Evolutionary conservation across 2,888 invertebrate species (phyloP).

Genomic region (Stenotaenia linearis): DNA sequence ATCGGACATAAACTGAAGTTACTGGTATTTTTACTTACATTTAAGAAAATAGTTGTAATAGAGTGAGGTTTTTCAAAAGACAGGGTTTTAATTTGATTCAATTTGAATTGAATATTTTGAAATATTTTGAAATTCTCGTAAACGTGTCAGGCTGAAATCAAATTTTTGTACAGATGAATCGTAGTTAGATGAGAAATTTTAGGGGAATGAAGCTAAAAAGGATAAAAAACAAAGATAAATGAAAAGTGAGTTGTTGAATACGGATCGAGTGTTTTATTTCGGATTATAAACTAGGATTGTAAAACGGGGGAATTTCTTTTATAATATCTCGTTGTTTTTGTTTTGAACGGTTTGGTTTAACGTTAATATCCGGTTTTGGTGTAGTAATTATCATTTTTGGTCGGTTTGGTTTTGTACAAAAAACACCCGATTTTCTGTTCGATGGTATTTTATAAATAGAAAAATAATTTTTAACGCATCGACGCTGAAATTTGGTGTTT

Average conservation of each 20-base stretch:
- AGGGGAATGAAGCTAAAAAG: background rate
- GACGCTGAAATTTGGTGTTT: background rate
- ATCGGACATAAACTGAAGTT: background rate
- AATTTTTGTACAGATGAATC: slow-evolving; percentile 19
- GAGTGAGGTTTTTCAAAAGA: background rate
- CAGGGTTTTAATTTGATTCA: background rate
- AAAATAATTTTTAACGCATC: background rate
- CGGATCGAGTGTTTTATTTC: slow-evolving; percentile 9
- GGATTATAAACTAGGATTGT: background rate
- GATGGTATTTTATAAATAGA: background rate
- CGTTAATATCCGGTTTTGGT: background rate
- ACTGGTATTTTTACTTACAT: background rate
- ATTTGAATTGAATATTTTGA: background rate
- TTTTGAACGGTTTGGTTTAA: background rate
- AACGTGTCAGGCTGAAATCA: slow-evolving; percentile 17
- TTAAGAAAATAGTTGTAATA: background rate
- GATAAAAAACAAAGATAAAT: background rate
- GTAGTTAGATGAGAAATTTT: slow-evolving; percentile 2
- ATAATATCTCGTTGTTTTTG: background rate
- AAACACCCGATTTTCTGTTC: background rate
- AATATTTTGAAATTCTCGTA: background rate
- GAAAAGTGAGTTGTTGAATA: slow-evolving; percentile 17
- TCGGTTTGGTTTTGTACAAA: background rate
- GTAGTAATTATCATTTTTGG: background rate
- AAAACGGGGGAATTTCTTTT: background rate